Evolutionary conservation across 1,140 invertebrate genomes (phyloP).

Genomic region (Achroia grisella): DNA sequence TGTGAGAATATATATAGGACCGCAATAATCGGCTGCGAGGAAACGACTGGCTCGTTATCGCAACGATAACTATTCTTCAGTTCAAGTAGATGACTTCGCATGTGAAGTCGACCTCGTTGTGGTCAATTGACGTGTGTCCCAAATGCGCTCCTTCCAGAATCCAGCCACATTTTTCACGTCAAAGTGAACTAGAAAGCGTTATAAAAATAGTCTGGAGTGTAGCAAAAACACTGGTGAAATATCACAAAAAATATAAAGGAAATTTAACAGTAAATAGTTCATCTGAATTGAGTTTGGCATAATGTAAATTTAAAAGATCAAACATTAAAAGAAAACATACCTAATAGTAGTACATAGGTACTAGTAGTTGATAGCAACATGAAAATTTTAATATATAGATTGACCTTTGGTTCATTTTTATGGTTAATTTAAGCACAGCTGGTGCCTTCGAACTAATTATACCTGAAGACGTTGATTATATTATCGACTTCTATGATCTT

Average conservation of each 20-base stretch:
- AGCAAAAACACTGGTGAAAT: neutral
- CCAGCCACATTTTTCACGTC: conserved; percentile 31
- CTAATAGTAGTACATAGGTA: too few relatives aligned
- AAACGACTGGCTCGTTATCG: conserved; percentile 65
- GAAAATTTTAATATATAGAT: too few relatives aligned
- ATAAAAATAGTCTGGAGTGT: conserved; percentile 7
- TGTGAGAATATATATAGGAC: conserved; percentile 31
- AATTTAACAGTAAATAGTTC: too few relatives aligned
- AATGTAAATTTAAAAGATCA: too few relatives aligned
- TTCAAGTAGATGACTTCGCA: conserved; percentile 30
- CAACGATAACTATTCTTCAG: conserved; percentile 48
- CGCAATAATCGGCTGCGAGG: conserved; percentile 61
- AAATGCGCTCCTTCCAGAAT: conserved; percentile 27
- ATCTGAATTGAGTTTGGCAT: too few relatives aligned
- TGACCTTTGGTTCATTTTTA: neutral
- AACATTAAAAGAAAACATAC: too few relatives aligned
- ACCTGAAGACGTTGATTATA: too few relatives aligned
- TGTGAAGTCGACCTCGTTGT: conserved; percentile 43
- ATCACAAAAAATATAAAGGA: too few relatives aligned
- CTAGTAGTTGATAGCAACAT: too few relatives aligned
- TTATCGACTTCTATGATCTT: too few relatives aligned
- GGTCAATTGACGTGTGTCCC: conserved; percentile 54
- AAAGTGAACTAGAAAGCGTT: conserved; percentile 7
- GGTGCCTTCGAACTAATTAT: too few relatives aligned
- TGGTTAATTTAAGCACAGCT: too few relatives aligned